Evolutionary conservation across 2,113 vertebrate species (phyloP).

Genomic region (Limanda limanda): DNA sequence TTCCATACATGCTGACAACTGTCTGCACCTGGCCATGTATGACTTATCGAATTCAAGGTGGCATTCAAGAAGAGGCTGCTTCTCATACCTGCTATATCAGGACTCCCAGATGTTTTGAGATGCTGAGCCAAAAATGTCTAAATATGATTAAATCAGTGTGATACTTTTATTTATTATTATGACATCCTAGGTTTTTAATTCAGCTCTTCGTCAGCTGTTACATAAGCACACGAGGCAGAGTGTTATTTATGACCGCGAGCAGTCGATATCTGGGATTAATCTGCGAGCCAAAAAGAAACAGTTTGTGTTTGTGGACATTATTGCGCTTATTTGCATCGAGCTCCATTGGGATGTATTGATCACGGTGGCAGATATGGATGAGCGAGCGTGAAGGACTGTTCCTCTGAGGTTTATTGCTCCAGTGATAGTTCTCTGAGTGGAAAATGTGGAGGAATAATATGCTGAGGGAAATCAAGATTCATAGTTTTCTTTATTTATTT

Average conservation of each 20-base stretch:
- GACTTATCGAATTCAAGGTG: conserved; percentile 61
- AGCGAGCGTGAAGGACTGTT: conserved; percentile 26
- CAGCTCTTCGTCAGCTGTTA: conserved; percentile 16
- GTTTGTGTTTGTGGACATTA: conserved; percentile 7
- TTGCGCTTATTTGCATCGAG: conserved; percentile 14
- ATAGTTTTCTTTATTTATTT: not conserved
- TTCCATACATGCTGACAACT: conserved; percentile 47
- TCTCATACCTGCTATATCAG: not conserved
- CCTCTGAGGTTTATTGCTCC: conserved; percentile 4
- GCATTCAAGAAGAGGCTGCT: conserved; percentile 35
- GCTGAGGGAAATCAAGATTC: not conserved
- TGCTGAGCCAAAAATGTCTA: conserved; percentile 20
- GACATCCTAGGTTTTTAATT: conserved; percentile 2
- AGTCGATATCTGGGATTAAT: conserved; percentile 44
- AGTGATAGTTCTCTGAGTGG: conserved; percentile 8
- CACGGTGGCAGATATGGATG: conserved; percentile 31
- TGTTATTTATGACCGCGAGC: conserved; percentile 55
- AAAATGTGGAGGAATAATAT: not conserved
- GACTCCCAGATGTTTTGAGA: conserved; percentile 7
- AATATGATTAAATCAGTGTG: conserved; percentile 10
- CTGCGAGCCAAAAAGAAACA: conserved; percentile 29
- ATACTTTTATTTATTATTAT: conserved; percentile 5
- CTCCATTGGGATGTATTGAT: conserved; percentile 33
- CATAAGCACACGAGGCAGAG: conserved; percentile 29
- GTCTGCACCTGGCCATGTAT: conserved; percentile 40